A percentile compares a stretch with the other conserved stretches of the same genome.
Evolutionary conservation across 2,113 vertebrate genomes (phyloP).

Genomic region (Mirounga angustirostris): DNA sequence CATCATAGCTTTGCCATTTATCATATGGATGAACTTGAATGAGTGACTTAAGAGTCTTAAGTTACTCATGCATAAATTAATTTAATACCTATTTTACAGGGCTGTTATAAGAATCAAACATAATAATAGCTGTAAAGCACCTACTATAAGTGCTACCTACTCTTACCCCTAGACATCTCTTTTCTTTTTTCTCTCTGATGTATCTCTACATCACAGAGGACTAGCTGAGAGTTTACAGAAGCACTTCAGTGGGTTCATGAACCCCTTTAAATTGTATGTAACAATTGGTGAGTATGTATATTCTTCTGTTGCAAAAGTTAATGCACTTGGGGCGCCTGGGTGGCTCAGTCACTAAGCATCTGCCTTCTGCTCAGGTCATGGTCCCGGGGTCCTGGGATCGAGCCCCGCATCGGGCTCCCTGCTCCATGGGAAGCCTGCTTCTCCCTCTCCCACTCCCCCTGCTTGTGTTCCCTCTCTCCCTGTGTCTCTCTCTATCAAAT

Average conservation of each 20-base stretch:
- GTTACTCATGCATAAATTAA: neutral
- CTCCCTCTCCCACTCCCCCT: no score
- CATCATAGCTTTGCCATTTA: neutral
- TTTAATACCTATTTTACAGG: neutral
- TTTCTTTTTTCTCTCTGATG: neutral
- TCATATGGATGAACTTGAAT: neutral
- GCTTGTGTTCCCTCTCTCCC: no score
- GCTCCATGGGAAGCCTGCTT: no score
- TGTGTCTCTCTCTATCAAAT: no score
- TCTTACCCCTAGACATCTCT: neutral
- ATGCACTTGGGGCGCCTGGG: neutral
- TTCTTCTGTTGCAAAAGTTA: neutral
- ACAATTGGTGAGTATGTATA: neutral
- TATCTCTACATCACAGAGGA: neutral
- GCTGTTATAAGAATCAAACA: neutral
- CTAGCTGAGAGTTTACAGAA: neutral
- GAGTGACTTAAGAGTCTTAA: neutral
- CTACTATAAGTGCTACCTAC: neutral
- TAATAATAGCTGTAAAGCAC: neutral
- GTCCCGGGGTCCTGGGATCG: no score
- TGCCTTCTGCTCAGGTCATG: no score
- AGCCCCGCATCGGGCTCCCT: no score
- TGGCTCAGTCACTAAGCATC: no score
- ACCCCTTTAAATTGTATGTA: neutral
- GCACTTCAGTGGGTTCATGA: neutral